Evolutionary conservation across 2,797 vertebrate genomes (phyloP).

Genomic region (Lepus townsendii): DNA sequence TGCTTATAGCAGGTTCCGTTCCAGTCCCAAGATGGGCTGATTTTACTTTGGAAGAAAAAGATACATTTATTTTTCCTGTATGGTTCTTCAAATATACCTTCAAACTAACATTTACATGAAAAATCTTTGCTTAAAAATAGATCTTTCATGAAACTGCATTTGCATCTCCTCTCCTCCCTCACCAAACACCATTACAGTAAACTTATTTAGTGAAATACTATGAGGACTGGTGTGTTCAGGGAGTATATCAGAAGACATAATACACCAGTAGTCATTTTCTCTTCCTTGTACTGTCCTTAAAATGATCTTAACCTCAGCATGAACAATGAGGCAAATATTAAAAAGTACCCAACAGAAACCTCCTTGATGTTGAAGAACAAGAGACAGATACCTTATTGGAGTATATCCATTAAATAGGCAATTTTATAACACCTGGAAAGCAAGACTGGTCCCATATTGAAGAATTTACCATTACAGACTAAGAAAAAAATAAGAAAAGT

Average conservation of each 20-base stretch:
- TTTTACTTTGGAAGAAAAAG: not conserved
- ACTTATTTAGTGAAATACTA: conserved; percentile 10
- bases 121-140: conserved; percentile 5
- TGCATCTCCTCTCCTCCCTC: not conserved
- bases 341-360: not conserved
- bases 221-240: not conserved
- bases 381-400: not conserved
- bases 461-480: not conserved
- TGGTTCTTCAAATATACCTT: not conserved
- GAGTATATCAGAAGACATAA: not conserved
- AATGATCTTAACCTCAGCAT: not conserved
- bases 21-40: not conserved
- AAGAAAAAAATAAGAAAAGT: not conserved
- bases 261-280: not conserved
- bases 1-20: not conserved
- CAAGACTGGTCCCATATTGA: not conserved
- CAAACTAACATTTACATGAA: conserved; percentile 37
- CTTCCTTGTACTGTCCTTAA: not conserved
- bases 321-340: not conserved
- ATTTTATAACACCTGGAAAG: not conserved
- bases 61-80: not conserved
- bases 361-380: not conserved
- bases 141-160: conserved; percentile 11
- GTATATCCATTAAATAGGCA: not conserved
- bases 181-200: conserved; percentile 20